These are phyloP conservation scores for Sarcophaga bullata DNA, from an alignment of 1,140 invertebrate species.

Conservation along the genomic window DNA sequence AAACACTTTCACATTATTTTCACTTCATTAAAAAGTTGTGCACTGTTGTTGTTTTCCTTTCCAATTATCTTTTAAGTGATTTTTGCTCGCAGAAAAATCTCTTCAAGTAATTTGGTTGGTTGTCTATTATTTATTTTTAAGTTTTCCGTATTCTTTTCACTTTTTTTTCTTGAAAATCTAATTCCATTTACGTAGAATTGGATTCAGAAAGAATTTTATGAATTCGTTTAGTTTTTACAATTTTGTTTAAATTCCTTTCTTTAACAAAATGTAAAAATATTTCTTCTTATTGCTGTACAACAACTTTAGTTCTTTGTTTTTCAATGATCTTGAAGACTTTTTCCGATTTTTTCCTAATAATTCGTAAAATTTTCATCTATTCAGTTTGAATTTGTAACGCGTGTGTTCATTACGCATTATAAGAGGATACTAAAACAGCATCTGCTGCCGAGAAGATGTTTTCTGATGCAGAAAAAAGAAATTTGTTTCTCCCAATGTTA, in stretches of 20 bases:
- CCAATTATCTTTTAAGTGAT: constrained; percentile 32
- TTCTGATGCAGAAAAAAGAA: not conserved
- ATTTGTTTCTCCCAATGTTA: too few species aligned
- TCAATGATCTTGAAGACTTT: not conserved
- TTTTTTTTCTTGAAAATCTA: constrained; percentile 2
- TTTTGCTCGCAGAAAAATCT: constrained; percentile 22
- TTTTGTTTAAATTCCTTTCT: too few species aligned
- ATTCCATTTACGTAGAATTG: constrained; percentile 34
- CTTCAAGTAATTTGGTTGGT: not conserved
- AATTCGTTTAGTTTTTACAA: constrained; percentile 17
- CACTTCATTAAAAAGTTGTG: not conserved
- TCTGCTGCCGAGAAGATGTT: not conserved
- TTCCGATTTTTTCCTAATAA: not conserved
- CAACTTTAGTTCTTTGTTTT: not conserved
- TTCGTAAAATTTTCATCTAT: not conserved
- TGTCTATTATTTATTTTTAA: not conserved
- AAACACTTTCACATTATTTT: not conserved
- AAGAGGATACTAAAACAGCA: constrained; percentile 7
- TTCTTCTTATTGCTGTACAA: not conserved
- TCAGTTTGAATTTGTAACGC: not conserved
- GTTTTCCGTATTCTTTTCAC: constrained; percentile 11
- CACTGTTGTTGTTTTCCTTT: not conserved
- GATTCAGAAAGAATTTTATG: constrained; percentile 13
- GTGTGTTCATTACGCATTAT: constrained; percentile 34
- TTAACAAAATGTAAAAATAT: not conserved